These are phyloP conservation scores for Dendronephthya gigantea DNA, from an alignment of 64 coral and sea anemone species.

Conservation along the genomic window DNA sequence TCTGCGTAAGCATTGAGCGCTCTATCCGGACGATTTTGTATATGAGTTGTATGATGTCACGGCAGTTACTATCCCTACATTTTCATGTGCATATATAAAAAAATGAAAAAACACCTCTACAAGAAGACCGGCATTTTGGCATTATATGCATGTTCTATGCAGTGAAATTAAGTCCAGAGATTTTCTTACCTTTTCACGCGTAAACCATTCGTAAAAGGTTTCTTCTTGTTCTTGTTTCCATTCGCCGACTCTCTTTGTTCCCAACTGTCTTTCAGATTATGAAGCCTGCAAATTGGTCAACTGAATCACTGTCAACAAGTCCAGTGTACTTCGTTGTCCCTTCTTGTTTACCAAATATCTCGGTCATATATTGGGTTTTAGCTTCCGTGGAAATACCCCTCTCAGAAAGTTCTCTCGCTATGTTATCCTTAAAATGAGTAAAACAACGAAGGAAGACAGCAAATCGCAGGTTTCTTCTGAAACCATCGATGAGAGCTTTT, in stretches of 20 bases:
- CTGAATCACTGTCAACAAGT: background rate
- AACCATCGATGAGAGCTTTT: conserved; percentile 1
- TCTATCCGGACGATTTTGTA: no score
- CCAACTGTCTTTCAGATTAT: background rate
- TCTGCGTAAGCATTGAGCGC: no score
- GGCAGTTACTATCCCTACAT: no score
- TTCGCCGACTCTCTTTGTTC: background rate
- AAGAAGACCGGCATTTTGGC: no score
- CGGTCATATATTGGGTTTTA: background rate
- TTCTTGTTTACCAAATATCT: conserved; percentile 7
- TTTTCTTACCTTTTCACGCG: background rate
- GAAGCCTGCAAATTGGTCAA: background rate
- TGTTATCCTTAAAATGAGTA: conserved; percentile 13
- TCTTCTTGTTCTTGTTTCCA: background rate
- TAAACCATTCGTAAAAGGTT: background rate
- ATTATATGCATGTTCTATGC: background rate
- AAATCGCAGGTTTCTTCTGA: background rate
- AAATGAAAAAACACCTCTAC: background rate
- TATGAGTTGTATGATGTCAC: no score
- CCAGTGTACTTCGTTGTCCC: background rate
- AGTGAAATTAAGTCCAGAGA: no score
- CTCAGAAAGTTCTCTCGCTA: background rate
- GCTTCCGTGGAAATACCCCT: background rate
- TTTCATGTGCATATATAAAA: background rate
- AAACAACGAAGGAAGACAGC: conserved; percentile 25